phyloP scores from a whole-genome alignment of 2,888 invertebrate species.

The Mycalesis mineus region DNA sequence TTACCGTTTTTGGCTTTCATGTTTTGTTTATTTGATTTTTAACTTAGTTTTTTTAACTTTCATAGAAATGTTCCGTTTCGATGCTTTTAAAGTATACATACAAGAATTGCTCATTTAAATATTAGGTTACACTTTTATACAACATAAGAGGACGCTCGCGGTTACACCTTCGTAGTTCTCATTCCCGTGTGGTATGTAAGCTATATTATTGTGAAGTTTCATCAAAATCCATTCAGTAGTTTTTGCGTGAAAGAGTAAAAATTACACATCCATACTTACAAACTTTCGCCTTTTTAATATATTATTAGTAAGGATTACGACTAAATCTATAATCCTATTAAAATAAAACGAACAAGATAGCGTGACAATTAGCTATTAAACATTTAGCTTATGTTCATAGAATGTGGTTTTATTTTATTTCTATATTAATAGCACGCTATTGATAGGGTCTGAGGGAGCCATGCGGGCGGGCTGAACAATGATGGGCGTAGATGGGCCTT shows the following conservation, averaged over 20 bases:
- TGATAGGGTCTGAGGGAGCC: neutral
- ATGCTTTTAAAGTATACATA: too few species aligned
- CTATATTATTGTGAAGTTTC: too few species aligned
- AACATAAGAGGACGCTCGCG: too few species aligned
- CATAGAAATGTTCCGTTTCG: too few species aligned
- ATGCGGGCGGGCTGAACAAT: neutral
- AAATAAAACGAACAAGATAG: neutral
- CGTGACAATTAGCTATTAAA: neutral
- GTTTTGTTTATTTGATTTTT: neutral
- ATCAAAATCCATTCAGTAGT: too few species aligned
- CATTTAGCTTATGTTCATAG: neutral
- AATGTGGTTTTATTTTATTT: neutral
- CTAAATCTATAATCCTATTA: neutral
- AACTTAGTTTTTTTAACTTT: too few species aligned
- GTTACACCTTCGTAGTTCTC: too few species aligned
- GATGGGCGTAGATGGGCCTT: constrained; percentile 1
- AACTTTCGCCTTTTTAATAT: neutral
- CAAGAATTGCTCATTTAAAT: too few species aligned
- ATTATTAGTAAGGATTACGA: neutral
- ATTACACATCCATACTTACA: too few species aligned
- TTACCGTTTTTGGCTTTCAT: neutral
- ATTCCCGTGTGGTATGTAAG: too few species aligned
- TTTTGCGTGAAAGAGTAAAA: too few species aligned
- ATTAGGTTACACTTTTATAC: too few species aligned
- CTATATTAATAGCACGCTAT: neutral